Percentiles rank a stretch among this genome's conserved stretches.
These are phyloP conservation scores for Platorchestia sp. DNA, from an alignment of 1,140 invertebrate genomes.

Conservation along the genomic window DNA sequence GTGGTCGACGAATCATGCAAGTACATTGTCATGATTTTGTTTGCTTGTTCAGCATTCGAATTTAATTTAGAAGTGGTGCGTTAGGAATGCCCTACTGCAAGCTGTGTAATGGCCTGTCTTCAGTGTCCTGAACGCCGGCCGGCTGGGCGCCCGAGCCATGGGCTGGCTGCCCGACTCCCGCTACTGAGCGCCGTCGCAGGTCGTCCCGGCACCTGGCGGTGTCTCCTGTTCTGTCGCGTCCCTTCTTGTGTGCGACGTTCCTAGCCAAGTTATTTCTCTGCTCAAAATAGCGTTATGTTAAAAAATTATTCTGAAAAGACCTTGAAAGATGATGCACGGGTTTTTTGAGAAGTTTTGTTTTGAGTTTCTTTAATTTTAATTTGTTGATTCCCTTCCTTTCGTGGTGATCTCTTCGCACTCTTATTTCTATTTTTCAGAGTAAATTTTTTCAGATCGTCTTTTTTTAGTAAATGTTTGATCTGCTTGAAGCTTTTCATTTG, in stretches of 20 bases:
- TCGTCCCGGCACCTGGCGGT: not conserved
- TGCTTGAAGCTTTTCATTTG: not conserved
- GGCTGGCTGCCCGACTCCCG: conserved; percentile 45
- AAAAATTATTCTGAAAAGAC: not conserved
- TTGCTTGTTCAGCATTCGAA: not conserved
- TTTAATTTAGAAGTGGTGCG: not conserved
- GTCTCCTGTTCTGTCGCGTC: not conserved
- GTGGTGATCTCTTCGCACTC: not conserved
- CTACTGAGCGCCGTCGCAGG: not conserved
- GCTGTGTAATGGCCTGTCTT: not conserved
- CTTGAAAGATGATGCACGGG: not conserved
- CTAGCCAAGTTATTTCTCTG: not conserved
- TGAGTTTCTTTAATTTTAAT: not conserved
- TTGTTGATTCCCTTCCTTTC: not conserved
- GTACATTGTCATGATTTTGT: not conserved
- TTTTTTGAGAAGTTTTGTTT: not conserved
- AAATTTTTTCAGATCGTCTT: not conserved
- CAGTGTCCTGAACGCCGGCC: conserved; percentile 21
- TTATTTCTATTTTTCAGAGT: not conserved
- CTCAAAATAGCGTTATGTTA: not conserved
- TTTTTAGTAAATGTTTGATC: not conserved
- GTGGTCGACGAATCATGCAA: not conserved
- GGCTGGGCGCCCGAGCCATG: conserved; percentile 23
- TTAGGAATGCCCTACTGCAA: not conserved
- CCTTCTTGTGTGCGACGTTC: not conserved